Conservation (phyloP, 2,888 invertebrate species). For the Muschampia plurimacula region DNA sequence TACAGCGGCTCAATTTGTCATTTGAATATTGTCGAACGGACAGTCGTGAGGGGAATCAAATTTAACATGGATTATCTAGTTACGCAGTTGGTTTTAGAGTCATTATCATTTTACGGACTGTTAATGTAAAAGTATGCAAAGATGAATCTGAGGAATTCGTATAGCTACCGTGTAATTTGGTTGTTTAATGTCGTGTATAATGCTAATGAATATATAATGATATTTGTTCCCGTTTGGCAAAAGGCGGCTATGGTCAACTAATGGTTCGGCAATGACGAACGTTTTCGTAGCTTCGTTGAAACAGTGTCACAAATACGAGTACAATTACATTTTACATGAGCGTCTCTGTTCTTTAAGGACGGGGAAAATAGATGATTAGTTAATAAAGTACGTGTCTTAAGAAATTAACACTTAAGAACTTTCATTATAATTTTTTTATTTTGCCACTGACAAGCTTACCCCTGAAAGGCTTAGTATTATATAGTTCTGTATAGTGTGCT, state of each 20-base stretch:
- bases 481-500: too few relatives aligned
- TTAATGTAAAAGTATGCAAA: constrained; percentile 20
- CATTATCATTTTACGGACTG: constrained; percentile 28
- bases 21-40: constrained; percentile 20
- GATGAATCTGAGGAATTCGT: constrained; percentile 19
- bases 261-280: neutral
- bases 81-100: constrained; percentile 4
- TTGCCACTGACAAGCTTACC: too few relatives aligned
- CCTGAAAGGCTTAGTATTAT: too few relatives aligned
- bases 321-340: too few relatives aligned
- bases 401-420: too few relatives aligned
- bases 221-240: constrained; percentile 2
- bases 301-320: neutral
- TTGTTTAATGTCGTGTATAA: constrained; percentile 16
- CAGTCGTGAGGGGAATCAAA: constrained; percentile 13
- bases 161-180: constrained; percentile 12
- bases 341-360: neutral
- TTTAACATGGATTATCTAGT: neutral
- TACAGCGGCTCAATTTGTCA: constrained; percentile 1
- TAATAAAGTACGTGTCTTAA: too few relatives aligned
- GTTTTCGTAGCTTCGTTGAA: neutral
- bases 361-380: too few relatives aligned
- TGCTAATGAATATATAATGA: neutral
- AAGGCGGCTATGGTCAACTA: neutral
- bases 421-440: too few relatives aligned